Conservation (phyloP, 2,888 invertebrate genomes). For the Opisthograptis luteolata region DNA sequence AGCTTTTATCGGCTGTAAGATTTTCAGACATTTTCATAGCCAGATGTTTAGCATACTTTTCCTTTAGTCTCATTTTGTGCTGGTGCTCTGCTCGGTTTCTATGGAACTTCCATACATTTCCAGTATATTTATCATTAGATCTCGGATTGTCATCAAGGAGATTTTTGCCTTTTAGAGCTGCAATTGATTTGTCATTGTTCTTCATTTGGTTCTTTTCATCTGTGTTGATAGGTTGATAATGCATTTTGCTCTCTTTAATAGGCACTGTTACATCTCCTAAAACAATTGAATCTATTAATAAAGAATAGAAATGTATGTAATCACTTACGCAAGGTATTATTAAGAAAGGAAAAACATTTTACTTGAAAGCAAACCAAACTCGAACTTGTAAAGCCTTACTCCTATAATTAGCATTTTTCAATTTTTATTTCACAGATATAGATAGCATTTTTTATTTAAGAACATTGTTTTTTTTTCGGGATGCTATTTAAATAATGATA, state of each 20-base stretch:
- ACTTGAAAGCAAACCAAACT: no score
- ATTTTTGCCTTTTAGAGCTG: slow-evolving; percentile 70
- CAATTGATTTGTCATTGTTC: slow-evolving; percentile 77
- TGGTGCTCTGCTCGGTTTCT: slow-evolving; percentile 56
- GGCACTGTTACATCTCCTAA: slow-evolving; percentile 58
- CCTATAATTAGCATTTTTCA: no score
- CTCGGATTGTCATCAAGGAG: slow-evolving; percentile 62
- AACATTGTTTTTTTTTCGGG: no score
- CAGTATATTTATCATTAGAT: slow-evolving; percentile 53
- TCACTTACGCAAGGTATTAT: no score
- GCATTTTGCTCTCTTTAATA: slow-evolving; percentile 55
- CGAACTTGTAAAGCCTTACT: no score
- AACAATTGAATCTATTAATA: slow-evolving; percentile 49
- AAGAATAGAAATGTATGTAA: slow-evolving; percentile 2
- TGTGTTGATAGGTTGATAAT: slow-evolving; percentile 59
- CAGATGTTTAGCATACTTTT: slow-evolving; percentile 65
- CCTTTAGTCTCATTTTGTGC: slow-evolving; percentile 62
- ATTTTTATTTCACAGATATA: no score
- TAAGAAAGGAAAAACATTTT: no score
- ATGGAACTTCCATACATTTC: slow-evolving; percentile 66
- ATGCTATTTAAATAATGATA: no score
- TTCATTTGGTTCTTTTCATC: slow-evolving; percentile 69
- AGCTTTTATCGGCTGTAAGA: slow-evolving; percentile 54
- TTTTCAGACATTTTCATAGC: slow-evolving; percentile 48
- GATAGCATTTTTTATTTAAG: no score